Conservation (phyloP, 92 coral and sea anemone genomes). For the Zoanthus sansibaricus region DNA sequence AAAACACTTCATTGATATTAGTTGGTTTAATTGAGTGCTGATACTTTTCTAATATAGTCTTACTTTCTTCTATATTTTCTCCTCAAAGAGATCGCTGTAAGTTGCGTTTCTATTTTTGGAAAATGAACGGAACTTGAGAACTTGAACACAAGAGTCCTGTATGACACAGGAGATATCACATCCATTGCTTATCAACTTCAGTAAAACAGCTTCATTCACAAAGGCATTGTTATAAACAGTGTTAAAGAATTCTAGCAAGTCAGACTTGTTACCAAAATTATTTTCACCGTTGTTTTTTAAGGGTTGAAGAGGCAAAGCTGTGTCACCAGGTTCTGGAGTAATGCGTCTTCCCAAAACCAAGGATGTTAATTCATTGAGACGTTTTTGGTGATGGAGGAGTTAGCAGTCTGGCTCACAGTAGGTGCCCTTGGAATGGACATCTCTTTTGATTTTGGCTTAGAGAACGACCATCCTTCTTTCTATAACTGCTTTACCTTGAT, state of each 20-base stretch:
- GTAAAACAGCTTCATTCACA: constrained; percentile 13
- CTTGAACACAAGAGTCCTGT: constrained; percentile 10
- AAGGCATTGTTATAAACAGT: constrained; percentile 8
- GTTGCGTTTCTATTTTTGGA: constrained; percentile 29
- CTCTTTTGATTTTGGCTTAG: constrained; percentile 32
- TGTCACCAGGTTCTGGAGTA: background rate
- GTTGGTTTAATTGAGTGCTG: background rate
- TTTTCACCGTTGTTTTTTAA: constrained; percentile 17
- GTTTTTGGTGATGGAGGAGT: constrained; percentile 41
- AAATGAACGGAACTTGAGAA: constrained; percentile 38
- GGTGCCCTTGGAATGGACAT: constrained; percentile 17
- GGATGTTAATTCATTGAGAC: constrained; percentile 43
- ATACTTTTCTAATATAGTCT: constrained; percentile 1
- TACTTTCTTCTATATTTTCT: constrained; percentile 25
- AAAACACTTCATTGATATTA: constrained; percentile 27
- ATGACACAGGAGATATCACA: constrained; percentile 23
- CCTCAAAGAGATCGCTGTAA: constrained; percentile 18
- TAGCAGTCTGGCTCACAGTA: background rate
- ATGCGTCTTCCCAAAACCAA: constrained; percentile 22
- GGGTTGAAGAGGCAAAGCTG: constrained; percentile 33
- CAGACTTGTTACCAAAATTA: constrained; percentile 40
- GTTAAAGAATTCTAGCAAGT: constrained; percentile 31
- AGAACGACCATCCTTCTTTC: constrained; percentile 38
- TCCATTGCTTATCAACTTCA: constrained; percentile 17
- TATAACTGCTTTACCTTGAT: constrained; percentile 32